These are phyloP conservation scores for Dreissena rostriformis DNA, from an alignment of 1,140 invertebrate genomes.

Conservation along the genomic window DNA sequence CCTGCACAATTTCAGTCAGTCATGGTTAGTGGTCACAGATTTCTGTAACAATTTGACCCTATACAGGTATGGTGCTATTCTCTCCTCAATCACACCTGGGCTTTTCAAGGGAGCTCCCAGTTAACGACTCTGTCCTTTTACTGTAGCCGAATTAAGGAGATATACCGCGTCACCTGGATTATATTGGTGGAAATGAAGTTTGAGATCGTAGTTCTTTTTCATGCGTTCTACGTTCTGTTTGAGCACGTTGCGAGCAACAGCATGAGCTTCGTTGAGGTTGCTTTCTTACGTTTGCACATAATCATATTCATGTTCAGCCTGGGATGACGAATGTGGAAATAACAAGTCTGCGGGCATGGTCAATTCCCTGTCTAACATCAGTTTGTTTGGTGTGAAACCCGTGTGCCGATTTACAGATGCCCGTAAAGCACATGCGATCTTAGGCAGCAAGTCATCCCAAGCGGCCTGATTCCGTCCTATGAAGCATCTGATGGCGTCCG, in stretches of 20 bases:
- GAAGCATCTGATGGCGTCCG: slow-evolving; percentile 22
- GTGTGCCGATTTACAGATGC: slow-evolving; percentile 17
- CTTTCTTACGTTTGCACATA: too few species aligned
- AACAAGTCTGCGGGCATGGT: too few species aligned
- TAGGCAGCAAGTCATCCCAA: not conserved
- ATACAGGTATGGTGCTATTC: slow-evolving; percentile 1
- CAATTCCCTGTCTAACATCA: slow-evolving; percentile 27
- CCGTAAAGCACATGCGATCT: slow-evolving; percentile 11
- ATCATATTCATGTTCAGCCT: too few species aligned
- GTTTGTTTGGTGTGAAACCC: slow-evolving; percentile 12
- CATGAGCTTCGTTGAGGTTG: slow-evolving; percentile 22
- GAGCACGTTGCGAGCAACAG: not conserved
- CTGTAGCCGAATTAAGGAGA: not conserved
- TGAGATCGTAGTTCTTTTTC: slow-evolving; percentile 40
- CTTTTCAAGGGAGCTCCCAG: slow-evolving; percentile 34
- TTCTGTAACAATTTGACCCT: not conserved
- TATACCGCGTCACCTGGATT: slow-evolving; percentile 17
- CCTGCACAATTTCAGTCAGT: not conserved
- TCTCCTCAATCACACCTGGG: slow-evolving; percentile 3
- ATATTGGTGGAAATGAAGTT: slow-evolving; percentile 18
- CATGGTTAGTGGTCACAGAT: not conserved
- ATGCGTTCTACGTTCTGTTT: not conserved
- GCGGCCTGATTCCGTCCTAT: not conserved
- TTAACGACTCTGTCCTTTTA: slow-evolving; percentile 35
- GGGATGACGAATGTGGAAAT: too few species aligned